These are phyloP conservation scores for Dromiciops gliroides DNA, from an alignment of 2,113 vertebrate genomes.

Conservation along the genomic window DNA sequence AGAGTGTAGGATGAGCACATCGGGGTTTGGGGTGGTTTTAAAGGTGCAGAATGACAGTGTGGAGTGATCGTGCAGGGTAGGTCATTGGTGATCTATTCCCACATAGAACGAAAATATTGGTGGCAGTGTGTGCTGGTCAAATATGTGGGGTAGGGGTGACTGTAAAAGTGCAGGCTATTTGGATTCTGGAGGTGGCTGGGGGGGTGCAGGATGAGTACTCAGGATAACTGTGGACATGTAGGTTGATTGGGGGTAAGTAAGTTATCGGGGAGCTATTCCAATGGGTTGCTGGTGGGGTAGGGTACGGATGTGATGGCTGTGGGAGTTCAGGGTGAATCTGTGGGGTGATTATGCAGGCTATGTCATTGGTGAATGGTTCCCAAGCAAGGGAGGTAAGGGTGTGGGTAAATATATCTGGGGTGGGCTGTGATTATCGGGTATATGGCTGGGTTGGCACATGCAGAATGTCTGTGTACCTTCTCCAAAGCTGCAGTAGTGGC, in stretches of 20 bases:
- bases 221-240: background rate
- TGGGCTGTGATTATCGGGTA: background rate
- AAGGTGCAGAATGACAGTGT: background rate
- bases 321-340: background rate
- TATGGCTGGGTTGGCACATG: background rate
- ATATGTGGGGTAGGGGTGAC: background rate
- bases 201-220: background rate
- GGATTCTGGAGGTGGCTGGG: too few species aligned
- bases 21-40: background rate
- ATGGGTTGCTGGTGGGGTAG: background rate
- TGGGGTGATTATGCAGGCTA: background rate
- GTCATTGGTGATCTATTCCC: background rate
- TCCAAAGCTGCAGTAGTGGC: background rate
- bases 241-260: background rate
- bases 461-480: background rate
- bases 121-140: background rate
- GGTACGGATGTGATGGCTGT: background rate
- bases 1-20: background rate
- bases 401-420: background rate
- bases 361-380: background rate
- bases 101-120: background rate
- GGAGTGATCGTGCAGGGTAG: background rate
- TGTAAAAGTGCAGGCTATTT: background rate
- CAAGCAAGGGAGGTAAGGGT: background rate
- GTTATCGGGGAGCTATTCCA: background rate